These are phyloP conservation scores for Lepus americanus DNA, from an alignment of 2,113 vertebrate genomes.

Conservation along the genomic window DNA sequence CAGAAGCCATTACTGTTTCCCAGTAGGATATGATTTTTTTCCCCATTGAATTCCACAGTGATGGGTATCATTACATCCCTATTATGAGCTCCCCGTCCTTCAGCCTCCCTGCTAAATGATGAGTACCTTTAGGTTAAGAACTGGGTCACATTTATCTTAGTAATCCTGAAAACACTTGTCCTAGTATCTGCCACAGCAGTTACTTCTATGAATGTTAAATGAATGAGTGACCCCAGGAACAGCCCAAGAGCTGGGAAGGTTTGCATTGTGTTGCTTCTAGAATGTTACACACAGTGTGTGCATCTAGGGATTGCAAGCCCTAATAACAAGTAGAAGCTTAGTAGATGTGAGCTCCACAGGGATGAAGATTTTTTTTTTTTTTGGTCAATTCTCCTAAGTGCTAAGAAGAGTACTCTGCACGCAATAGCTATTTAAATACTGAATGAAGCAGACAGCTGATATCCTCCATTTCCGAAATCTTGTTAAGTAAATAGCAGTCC, in stretches of 20 bases:
- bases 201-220: neutral
- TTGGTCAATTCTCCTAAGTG: neutral
- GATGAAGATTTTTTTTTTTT: conserved; percentile 24
- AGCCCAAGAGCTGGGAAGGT: neutral
- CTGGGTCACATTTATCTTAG: neutral
- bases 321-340: neutral
- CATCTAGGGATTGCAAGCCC: neutral
- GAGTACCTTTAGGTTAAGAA: neutral
- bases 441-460: neutral
- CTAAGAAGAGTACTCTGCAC: neutral
- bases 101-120: neutral
- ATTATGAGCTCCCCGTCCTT: neutral
- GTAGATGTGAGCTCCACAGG: neutral
- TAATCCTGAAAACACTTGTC: neutral
- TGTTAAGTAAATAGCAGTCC: neutral
- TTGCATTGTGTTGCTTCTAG: neutral
- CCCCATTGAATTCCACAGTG: neutral
- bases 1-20: conserved; percentile 24
- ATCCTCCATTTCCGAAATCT: neutral
- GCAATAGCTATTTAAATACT: neutral
- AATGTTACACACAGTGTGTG: neutral
- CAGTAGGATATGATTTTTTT: neutral
- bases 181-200: neutral
- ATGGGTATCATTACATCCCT: neutral
- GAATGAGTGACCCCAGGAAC: neutral